Percentiles rank a stretch among this genome's conserved stretches.
These are phyloP conservation scores for Andrena marginata DNA, from an alignment of 2,888 invertebrate genomes.

Conservation along the genomic window DNA sequence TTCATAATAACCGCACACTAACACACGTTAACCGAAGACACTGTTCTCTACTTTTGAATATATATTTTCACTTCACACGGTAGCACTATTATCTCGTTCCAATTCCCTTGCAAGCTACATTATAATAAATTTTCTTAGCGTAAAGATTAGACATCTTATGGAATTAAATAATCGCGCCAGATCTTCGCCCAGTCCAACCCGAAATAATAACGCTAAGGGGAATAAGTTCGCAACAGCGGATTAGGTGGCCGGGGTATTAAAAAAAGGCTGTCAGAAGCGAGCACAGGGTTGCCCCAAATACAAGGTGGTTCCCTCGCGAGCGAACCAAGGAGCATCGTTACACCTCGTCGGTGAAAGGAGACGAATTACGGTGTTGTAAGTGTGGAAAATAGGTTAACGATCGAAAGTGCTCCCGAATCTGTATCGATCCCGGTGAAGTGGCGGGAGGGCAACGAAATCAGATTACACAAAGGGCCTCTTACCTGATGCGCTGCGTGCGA, in stretches of 20 bases:
- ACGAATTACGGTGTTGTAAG: conserved; percentile 57
- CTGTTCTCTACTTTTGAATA: too few species aligned
- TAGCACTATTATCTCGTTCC: too few species aligned
- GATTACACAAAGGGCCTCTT: conserved; percentile 78
- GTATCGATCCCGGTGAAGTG: conserved; percentile 71
- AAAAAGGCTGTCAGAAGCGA: background rate
- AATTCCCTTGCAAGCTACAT: too few species aligned
- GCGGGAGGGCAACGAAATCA: conserved; percentile 74
- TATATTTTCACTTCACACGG: too few species aligned
- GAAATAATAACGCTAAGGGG: background rate
- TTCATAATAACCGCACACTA: too few species aligned
- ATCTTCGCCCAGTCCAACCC: background rate
- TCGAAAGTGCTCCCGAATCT: conserved; percentile 70
- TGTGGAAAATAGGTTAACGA: conserved; percentile 69
- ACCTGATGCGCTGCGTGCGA: conserved; percentile 81
- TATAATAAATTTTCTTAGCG: too few species aligned
- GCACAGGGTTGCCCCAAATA: background rate
- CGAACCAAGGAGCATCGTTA: conserved; percentile 38
- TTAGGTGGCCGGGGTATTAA: background rate
- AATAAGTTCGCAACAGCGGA: background rate
- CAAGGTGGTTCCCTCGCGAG: background rate
- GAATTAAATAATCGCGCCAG: too few species aligned
- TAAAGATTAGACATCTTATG: too few species aligned
- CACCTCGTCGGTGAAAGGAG: conserved; percentile 43
- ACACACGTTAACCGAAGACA: too few species aligned